Evolutionary conservation across 2,888 invertebrate species (phyloP).

Genomic region (Pandemis heparana): DNA sequence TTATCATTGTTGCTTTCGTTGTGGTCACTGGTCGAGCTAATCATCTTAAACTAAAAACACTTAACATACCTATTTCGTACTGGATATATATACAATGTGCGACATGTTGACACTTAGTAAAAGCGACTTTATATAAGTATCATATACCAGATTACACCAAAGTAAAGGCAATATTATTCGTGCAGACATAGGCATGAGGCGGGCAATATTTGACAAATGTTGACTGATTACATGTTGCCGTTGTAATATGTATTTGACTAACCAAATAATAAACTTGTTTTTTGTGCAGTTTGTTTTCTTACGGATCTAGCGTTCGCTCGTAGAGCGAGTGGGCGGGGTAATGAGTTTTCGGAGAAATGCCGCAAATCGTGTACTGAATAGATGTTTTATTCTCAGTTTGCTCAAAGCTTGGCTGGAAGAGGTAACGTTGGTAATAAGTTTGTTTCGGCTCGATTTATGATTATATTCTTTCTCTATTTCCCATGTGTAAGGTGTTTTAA

Average conservation of each 20-base stretch:
- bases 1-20: too few species aligned
- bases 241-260: not conserved
- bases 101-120: too few species aligned
- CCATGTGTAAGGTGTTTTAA: not conserved
- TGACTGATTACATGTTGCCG: not conserved
- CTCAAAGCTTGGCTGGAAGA: not conserved
- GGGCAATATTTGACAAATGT: not conserved
- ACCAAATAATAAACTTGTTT: not conserved
- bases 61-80: too few species aligned
- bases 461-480: not conserved
- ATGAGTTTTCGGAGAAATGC: conserved; percentile 9
- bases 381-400: not conserved
- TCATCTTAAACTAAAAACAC: too few species aligned
- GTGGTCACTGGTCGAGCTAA: too few species aligned
- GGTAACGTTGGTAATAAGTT: not conserved
- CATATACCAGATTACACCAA: too few species aligned
- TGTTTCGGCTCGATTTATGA: not conserved
- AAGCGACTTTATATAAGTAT: too few species aligned
- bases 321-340: conserved; percentile 8
- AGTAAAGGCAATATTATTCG: too few species aligned
- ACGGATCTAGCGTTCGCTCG: not conserved
- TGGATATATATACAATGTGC: too few species aligned
- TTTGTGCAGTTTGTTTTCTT: conserved; percentile 4
- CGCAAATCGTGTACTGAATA: conserved; percentile 11
- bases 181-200: too few species aligned